These are phyloP conservation scores for Aleiodes sp. DNA, from an alignment of 1,140 invertebrate genomes.

Conservation along the genomic window DNA sequence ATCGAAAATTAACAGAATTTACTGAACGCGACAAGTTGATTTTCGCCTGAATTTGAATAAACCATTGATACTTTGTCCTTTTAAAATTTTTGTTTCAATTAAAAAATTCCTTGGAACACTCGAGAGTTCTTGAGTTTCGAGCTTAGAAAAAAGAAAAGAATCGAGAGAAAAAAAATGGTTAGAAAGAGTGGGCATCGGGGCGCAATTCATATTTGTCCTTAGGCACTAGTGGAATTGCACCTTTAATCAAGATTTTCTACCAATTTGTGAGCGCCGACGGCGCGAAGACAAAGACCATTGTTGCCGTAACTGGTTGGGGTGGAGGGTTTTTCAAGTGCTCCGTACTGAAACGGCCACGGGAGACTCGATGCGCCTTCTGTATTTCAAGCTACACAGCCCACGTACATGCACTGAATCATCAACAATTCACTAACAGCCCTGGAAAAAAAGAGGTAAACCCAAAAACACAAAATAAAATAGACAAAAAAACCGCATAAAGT, in stretches of 20 bases:
- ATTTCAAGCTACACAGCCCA: slow-evolving; percentile 19
- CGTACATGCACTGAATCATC: not conserved
- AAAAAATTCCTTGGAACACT: no score
- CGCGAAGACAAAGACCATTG: slow-evolving; percentile 66
- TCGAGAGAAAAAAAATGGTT: no score
- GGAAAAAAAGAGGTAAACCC: not conserved
- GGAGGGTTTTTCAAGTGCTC: slow-evolving; percentile 58
- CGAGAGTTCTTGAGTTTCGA: no score
- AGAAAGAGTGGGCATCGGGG: no score
- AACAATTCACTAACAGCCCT: not conserved
- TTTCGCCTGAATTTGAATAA: no score
- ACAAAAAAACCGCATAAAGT: no score
- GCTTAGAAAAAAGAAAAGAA: no score
- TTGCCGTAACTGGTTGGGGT: slow-evolving; percentile 65
- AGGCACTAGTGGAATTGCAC: slow-evolving; percentile 61
- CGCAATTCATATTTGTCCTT: slow-evolving; percentile 58
- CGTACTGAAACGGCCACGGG: slow-evolving; percentile 50
- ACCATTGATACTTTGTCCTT: no score
- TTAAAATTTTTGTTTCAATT: no score
- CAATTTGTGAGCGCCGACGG: slow-evolving; percentile 65
- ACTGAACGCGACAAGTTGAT: no score
- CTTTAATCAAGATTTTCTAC: slow-evolving; percentile 68
- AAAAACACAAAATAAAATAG: not conserved
- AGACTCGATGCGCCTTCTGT: slow-evolving; percentile 41
- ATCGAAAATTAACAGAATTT: no score